Base-by-base conservation (phyloP, 2,113 vertebrate species). In the Toxostoma redivivum region DNA sequence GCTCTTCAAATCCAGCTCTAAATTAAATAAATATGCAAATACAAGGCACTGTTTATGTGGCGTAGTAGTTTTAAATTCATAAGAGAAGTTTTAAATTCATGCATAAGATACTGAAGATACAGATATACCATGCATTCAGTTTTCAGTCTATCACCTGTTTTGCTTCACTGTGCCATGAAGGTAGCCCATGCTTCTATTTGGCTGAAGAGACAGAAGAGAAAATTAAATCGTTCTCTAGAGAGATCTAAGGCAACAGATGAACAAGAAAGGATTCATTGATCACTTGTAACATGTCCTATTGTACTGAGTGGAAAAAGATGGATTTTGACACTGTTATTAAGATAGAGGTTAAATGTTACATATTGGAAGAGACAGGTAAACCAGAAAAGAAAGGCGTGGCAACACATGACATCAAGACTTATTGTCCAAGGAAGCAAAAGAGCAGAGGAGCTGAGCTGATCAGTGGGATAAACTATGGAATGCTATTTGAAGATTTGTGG, bases 251-350 rank as follows among this genome's bases (percentile, higher is more conserved):
- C 14, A 86, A 44, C 10, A 58, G 17, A 30, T 6, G 6, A 84
- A 48, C 6, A 33, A 76, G 30, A 88, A 83, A 17, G 27, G 5
- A n/a, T 28, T 61, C 2, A 18, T 48, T 65, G 14, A 15, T 70
- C 12, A 4, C 45, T 88, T 12, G 12, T 53, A 3, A 88, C 50
- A 21, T 22, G 19, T 38, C 18, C 28, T 62, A 0, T 56, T 73
- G 4, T 74, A 61, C 24, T 8, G 12, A 22, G 20, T 9, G 28
- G 23, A 4, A 23, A 77, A 57, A 57, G 7, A 10, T 56, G 17
- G 6, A 4, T 20, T 84, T 91, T 78, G 22, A 40, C 0, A 0
- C 8, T 54, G 4, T 21, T 76, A 4, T 0, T n/a, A 7, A 22
- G 5, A 23, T 6, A 27, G 9, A 64, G 15, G 4, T 54, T 80